Evolutionary conservation across 2,888 invertebrate genomes (phyloP), one percentile per base, ranked within the genome.

Genomic region (Criorhina ranunculi): DNA sequence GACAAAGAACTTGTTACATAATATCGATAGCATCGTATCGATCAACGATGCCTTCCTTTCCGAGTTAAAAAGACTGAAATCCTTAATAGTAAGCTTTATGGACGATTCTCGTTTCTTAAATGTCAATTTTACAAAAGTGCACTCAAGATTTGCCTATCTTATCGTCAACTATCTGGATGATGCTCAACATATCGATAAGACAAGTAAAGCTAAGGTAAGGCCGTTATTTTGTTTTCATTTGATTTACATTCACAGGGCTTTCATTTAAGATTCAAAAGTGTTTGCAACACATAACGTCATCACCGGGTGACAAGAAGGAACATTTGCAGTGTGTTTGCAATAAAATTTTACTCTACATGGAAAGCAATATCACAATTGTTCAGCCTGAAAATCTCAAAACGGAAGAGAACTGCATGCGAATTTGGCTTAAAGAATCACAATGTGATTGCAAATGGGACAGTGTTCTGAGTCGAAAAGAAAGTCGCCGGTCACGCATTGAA

Each of bases 41-140:
- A 92, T 94, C 0, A 94, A 94, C 0, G 93, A 94, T 79, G 93
- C 93, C 0, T 90, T 95, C n/a, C 94, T 94, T 88, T 93, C 93
- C 0, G 95, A 95, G 92, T 93, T 95, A 0, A 95, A 94, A 90
- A 95, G 95, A 89, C 91, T 96, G 44, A 95, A 95, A 89, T 93
- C 94, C 86, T 93, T 95, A 3, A 94, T 95, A 51, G 93, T 92
- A 66, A 95, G 95, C 42, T 96, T 95, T 89, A 94, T 94, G 93
- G 94, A 94, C 85, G 95, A 96, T 89, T 92, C 92, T 19, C 91
- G 95, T 82, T 95, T 95, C 89, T 90, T 93, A 5, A 92, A 93
- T 12, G 94, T 95, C 0, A 93, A 95, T 89, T 95, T 95, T 88
- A 93, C 93, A 9, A 91, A 94, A 78, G 93, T 94, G 42, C 96